These are phyloP conservation scores for Branchipolynoe longqiensis DNA, from an alignment of 2,888 invertebrate genomes.

Conservation along the genomic window DNA sequence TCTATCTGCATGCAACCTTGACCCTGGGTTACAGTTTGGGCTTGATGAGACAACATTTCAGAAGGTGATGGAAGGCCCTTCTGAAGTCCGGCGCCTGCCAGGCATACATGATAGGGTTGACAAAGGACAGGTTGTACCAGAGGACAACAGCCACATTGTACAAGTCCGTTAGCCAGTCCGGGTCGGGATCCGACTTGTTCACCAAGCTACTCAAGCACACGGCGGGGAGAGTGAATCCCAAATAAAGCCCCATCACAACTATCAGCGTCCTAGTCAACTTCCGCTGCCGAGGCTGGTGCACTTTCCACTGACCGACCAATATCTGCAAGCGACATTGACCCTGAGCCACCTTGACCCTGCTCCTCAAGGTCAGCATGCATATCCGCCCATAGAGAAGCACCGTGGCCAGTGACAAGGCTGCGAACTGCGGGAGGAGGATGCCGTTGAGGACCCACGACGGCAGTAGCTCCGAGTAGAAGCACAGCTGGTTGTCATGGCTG, in stretches of 20 bases:
- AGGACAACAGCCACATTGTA: constrained; percentile 19
- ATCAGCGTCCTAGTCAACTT: constrained; percentile 34
- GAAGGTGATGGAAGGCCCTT: constrained; percentile 8
- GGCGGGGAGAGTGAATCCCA: not conserved
- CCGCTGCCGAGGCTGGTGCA: constrained; percentile 11
- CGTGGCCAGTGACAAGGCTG: not conserved
- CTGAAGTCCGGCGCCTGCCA: constrained; percentile 31
- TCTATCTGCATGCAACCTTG: not conserved
- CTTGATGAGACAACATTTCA: no score
- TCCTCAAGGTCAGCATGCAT: not conserved
- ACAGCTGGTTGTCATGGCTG: not conserved
- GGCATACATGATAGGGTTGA: constrained; percentile 14
- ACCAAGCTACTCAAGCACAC: constrained; percentile 29
- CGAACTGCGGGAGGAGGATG: not conserved
- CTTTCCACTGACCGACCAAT: not conserved
- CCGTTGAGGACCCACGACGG: not conserved
- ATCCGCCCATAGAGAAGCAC: not conserved
- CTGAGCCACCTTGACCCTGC: not conserved
- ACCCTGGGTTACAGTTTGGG: no score
- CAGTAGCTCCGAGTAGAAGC: constrained; percentile 18
- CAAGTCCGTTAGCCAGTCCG: not conserved
- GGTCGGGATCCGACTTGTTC: not conserved
- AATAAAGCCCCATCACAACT: constrained; percentile 18
- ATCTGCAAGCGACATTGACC: not conserved
- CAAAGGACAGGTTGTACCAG: constrained; percentile 17